These are phyloP conservation scores for Passer montanus DNA, from an alignment of 2,113 vertebrate species.

Conservation along the genomic window DNA sequence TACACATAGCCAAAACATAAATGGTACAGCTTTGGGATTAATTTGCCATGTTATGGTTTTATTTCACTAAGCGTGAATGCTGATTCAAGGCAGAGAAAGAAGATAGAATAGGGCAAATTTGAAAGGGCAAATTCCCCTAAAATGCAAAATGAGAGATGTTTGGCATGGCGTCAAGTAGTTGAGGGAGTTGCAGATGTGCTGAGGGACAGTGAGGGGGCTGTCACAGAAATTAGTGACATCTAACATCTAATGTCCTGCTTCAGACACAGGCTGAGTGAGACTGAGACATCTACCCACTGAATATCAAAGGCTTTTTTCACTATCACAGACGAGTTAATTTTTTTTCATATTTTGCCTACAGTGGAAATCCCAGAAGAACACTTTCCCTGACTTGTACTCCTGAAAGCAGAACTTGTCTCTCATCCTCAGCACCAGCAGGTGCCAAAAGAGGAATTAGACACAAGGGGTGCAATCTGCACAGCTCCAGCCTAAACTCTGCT, in stretches of 20 bases:
- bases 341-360: background rate
- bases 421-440: background rate
- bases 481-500: background rate
- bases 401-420: background rate
- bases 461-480: background rate
- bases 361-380: background rate
- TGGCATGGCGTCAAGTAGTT: too few species aligned
- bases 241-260: background rate
- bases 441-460: background rate
- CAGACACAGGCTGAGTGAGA: background rate
- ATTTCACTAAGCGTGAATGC: too few species aligned
- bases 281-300: background rate
- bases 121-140: too few species aligned
- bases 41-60: too few species aligned
- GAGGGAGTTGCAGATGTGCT: background rate
- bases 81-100: too few species aligned
- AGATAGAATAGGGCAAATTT: too few species aligned
- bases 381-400: background rate
- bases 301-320: background rate
- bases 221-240: background rate
- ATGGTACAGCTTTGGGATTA: background rate
- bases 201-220: rapidly evolving
- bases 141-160: too few species aligned
- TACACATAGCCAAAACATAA: background rate
- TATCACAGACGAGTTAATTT: background rate